Conservation (phyloP, 2,888 invertebrate genomes). For the Diaperis boleti region DNA sequence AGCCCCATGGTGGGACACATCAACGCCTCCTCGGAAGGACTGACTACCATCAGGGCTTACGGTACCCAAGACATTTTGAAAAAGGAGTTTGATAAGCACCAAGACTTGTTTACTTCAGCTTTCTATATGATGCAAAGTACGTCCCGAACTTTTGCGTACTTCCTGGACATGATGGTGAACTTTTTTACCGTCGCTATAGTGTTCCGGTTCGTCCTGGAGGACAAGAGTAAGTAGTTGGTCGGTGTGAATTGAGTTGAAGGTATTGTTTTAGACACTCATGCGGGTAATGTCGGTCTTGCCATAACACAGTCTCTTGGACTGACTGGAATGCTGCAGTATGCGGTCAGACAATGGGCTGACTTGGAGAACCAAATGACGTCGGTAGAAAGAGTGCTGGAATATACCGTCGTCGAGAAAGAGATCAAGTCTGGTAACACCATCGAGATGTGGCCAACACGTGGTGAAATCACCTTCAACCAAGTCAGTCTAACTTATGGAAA, state of each 20-base stretch:
- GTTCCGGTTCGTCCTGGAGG: slow-evolving; percentile 37
- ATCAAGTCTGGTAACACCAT: slow-evolving; percentile 60
- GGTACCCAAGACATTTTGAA: slow-evolving; percentile 57
- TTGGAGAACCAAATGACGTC: slow-evolving; percentile 84
- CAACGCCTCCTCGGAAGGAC: slow-evolving; percentile 61
- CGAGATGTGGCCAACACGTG: slow-evolving; percentile 77
- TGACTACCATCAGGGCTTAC: slow-evolving; percentile 61
- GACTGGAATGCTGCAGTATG: slow-evolving; percentile 74
- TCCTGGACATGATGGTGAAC: slow-evolving; percentile 69
- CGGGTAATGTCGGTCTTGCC: slow-evolving; percentile 82
- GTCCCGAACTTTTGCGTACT: slow-evolving; percentile 78
- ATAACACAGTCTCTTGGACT: slow-evolving; percentile 84
- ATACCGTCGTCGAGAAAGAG: slow-evolving; percentile 62
- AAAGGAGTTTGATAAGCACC: slow-evolving; percentile 61
- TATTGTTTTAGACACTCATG: slow-evolving; percentile 35
- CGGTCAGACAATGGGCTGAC: slow-evolving; percentile 81
- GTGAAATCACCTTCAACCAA: slow-evolving; percentile 75
- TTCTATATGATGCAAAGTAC: slow-evolving; percentile 77
- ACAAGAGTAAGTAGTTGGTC: not conserved
- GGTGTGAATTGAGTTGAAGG: not conserved
- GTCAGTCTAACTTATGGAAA: slow-evolving; percentile 79
- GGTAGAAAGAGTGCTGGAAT: slow-evolving; percentile 79
- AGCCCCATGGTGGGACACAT: slow-evolving; percentile 63
- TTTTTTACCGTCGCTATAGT: slow-evolving; percentile 53
- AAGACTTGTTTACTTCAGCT: slow-evolving; percentile 68